A percentile compares a stretch with the other conserved stretches of the same genome.
Conservation (phyloP, 1,140 invertebrate genomes). For the Diorhabda elongata region DNA sequence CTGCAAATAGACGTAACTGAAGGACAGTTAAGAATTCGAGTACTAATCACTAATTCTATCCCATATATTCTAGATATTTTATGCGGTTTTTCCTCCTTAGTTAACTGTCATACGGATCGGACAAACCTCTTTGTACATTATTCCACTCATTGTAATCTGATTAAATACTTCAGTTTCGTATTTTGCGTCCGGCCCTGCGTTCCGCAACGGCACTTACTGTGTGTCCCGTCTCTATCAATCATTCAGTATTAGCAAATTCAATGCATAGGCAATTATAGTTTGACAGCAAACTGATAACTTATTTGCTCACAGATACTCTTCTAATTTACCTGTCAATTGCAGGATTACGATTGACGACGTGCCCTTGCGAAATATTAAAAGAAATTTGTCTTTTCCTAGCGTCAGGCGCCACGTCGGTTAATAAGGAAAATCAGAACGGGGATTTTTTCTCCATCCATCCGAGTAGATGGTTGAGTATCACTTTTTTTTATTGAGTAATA, state of each 20-base stretch:
- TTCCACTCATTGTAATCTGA: no score
- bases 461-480: no score
- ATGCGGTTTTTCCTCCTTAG: no score
- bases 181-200: not conserved
- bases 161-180: no score
- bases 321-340: slow-evolving; percentile 18
- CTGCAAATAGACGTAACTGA: no score
- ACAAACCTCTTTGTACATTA: no score
- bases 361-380: not conserved
- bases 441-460: no score
- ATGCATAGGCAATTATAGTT: slow-evolving; percentile 15
- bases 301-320: slow-evolving; percentile 16
- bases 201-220: not conserved
- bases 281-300: slow-evolving; percentile 20
- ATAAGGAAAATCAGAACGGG: not conserved
- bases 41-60: no score
- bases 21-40: no score
- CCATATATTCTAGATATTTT: no score
- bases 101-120: no score
- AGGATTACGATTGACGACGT: slow-evolving; percentile 1
- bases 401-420: not conserved
- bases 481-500: no score
- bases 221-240: slow-evolving; percentile 1
- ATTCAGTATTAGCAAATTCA: not conserved
- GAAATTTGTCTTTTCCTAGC: slow-evolving; percentile 14